Base-by-base conservation (phyloP, 2,888 invertebrate genomes). In the Sarcophaga variegata region DNA sequence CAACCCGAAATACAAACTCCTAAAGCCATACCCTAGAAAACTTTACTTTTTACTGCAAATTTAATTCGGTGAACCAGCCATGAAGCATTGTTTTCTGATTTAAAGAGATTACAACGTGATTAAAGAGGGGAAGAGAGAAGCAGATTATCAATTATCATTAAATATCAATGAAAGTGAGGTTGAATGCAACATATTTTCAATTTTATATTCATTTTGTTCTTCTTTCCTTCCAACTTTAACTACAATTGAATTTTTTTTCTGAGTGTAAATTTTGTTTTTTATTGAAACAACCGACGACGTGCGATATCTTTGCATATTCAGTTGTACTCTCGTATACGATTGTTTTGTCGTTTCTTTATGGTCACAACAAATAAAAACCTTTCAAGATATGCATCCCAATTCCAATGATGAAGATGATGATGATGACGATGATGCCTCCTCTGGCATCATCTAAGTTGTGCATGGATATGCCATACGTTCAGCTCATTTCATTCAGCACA, bases 301-400 rank as follows among this genome's bases (percentile, higher is more conserved):
- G 17, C 64, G 70, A 76, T 85, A 67, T 79, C 62, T 75, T 14
- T 49, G 49, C 12, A 54, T 27, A 75, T 79, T 86, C 67, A 77
- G 72, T 78, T 71, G 54, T 37, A 37, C 37, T 37, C 27, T 47
- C 67, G 59, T 37, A n/a, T 62, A 81, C 49, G 80, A 76, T 71
- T 66, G 60, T 72, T 81, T 71, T 64, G 27, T 63, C 67, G 49
- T 79, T 75, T 81, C 70, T 87, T 84, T 84, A 84, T 84, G 87
- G 83, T 62, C 63, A 79, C 78, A 79, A 87, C 85, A 88, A 88
- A 88, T 88, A 86, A 88, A 89, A 89, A 88, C 89, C 88, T 89
- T 88, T 89, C 86, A 88, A 88, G 86, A 86, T 85, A 86, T 81
- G 83, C 25, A 76, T 14, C 59, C 37, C 37, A 37, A 71, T 66